A percentile compares a stretch with the other conserved stretches of the same genome.
These are phyloP conservation scores for Pelochelys cantorii DNA, from an alignment of 2,797 vertebrate genomes.

Conservation along the genomic window DNA sequence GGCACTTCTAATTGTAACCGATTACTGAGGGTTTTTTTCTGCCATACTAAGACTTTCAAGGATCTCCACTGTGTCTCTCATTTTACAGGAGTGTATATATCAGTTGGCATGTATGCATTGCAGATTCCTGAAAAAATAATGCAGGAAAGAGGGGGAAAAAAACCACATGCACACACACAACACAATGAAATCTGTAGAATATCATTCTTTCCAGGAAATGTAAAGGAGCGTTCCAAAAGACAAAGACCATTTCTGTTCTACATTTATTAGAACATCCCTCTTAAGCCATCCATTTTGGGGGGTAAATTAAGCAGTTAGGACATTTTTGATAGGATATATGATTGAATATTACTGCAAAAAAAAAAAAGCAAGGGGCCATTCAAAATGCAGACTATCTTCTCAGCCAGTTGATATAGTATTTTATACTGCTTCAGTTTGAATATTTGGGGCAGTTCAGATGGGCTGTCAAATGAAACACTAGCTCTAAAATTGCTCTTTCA, in stretches of 20 bases:
- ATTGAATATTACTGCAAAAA: not conserved
- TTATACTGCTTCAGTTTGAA: too few relatives aligned
- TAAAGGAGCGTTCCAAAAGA: not conserved
- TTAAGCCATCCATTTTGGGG: not conserved
- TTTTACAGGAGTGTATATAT: rapidly evolving
- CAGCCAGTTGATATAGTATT: not conserved
- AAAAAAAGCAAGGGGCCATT: not conserved
- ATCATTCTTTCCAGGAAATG: not conserved
- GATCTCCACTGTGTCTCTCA: not conserved
- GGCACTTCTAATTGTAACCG: not conserved
- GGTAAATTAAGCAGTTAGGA: not conserved
- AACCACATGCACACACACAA: not conserved
- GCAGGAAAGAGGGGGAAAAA: not conserved
- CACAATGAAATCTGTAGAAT: not conserved
- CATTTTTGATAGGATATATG: not conserved
- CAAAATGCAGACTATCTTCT: not conserved
- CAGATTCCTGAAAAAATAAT: not conserved
- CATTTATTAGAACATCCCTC: not conserved
- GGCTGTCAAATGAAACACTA: conserved; percentile 24
- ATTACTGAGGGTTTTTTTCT: not conserved
- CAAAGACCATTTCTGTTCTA: not conserved
- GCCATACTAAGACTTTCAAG: not conserved
- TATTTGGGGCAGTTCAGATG: not conserved
- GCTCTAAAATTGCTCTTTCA: conserved; percentile 30
- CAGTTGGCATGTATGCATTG: not conserved